Base-by-base conservation (phyloP, 2,113 vertebrate species). In the Pomatostomus ruficeps region DNA sequence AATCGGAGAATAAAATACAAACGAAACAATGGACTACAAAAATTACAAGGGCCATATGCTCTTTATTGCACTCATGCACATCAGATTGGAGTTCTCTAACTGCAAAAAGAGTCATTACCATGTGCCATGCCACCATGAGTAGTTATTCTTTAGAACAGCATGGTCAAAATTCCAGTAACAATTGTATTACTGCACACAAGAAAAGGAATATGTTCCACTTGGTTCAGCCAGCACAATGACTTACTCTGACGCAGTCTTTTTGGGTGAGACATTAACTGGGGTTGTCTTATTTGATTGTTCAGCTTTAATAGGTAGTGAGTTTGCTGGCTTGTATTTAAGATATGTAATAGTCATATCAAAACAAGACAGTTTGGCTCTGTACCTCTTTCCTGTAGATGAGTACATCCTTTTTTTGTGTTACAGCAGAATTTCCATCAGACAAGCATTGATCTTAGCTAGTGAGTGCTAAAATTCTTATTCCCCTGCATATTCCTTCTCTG, bases 61-160 rank as follows among this genome's bases (percentile, higher is more conserved):
- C 29, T 48, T 71, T 85, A n/a, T 57, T 71, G 26, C n/a, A 48
- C 8, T 35, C 14, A 7, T 4, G 4, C 42, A 19, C 29, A 29
- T 49, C 18, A 58, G 38, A 38, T 16, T 15, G 10, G 28, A 54
- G 12, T 68, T 81, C 78, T 55, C 7, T 38, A 73, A 35, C 38
- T 25, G 22, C 40, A 35, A 9, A 59, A 54, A 16, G 25, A 36
- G 28, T 74, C 57, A 75, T 14, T 76, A 77, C 24, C 31, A 14
- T 0, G 1, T 63, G 11, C 26, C 16, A 5, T 54, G 19, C n/a
- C 45, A 61, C 57, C 26, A 45, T 20, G 57, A n/a, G 4, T 38
- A 52, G 36, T 55, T 72, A 14, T 22, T 12, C 17, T 48, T 71
- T 68, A 82, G 25, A 77, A 46, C 16, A 65, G 4, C 21, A 28